Percentiles rank a stretch among this genome's conserved stretches.
Evolutionary conservation across 1,140 invertebrate genomes (phyloP).

Genomic region (Drosophila tropicalis): DNA sequence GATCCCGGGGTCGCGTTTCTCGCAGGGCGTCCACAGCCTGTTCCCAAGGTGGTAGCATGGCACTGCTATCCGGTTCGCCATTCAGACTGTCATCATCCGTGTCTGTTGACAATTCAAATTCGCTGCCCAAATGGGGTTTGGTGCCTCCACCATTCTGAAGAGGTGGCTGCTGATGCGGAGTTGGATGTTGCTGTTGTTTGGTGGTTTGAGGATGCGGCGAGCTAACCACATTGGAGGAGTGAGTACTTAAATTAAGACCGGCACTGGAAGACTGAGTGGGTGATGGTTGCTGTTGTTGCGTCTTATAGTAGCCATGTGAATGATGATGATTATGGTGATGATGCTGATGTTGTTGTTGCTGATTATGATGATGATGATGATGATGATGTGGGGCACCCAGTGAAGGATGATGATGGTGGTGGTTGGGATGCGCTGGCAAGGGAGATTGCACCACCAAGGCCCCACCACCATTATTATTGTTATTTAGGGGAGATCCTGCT

Average conservation of each 20-base stretch:
- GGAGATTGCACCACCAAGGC: slow-evolving; percentile 8
- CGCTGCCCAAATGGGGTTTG: slow-evolving; percentile 82
- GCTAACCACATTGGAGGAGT: slow-evolving; percentile 68
- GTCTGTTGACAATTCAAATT: slow-evolving; percentile 87
- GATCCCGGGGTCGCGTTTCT: slow-evolving; percentile 68
- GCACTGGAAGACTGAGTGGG: slow-evolving; percentile 80
- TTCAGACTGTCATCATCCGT: slow-evolving; percentile 85
- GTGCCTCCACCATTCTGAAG: slow-evolving; percentile 29
- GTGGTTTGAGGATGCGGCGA: slow-evolving; percentile 50
- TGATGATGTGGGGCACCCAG: slow-evolving; percentile 36
- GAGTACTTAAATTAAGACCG: slow-evolving; percentile 74
- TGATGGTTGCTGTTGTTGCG: slow-evolving; percentile 58
- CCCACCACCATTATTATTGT: not conserved
- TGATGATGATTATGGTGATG: slow-evolving; percentile 38
- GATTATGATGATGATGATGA: slow-evolving; percentile 17
- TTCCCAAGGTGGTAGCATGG: slow-evolving; percentile 77
- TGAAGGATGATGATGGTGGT: slow-evolving; percentile 19
- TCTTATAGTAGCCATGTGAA: slow-evolving; percentile 51
- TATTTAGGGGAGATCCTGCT: not conserved
- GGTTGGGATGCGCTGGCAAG: slow-evolving; percentile 42
- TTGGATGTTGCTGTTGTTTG: slow-evolving; percentile 30
- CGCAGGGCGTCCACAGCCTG: slow-evolving; percentile 72
- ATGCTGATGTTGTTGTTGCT: slow-evolving; percentile 19
- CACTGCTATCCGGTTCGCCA: slow-evolving; percentile 83
- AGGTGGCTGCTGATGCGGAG: slow-evolving; percentile 10